Evolutionary conservation across 92 coral and sea anemone species (phyloP).

Genomic region (Phenganax subtilis): DNA sequence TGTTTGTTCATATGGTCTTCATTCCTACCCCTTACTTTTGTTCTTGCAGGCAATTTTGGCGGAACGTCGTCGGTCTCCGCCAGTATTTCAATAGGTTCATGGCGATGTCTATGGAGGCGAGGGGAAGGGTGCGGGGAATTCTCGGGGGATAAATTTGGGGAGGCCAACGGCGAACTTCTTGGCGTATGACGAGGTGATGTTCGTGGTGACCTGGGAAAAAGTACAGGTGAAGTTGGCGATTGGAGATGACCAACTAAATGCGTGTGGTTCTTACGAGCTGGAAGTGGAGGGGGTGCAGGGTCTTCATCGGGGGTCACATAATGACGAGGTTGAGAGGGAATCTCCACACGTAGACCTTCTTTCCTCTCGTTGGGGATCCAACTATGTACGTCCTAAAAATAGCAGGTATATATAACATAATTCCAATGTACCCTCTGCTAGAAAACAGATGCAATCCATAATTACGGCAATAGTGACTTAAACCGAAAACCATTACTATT

Average conservation of each 20-base stretch:
- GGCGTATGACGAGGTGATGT: constrained; percentile 77
- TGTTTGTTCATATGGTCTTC: constrained; percentile 1
- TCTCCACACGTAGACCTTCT: constrained; percentile 50
- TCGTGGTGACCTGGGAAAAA: constrained; percentile 72
- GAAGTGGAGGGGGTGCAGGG: constrained; percentile 88
- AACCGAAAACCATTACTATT: no score
- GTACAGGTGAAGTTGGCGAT: constrained; percentile 89
- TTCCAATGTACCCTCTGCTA: background rate
- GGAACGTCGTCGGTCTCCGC: constrained; percentile 73
- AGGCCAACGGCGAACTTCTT: constrained; percentile 65
- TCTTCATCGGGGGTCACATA: constrained; percentile 26
- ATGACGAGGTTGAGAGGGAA: constrained; percentile 30
- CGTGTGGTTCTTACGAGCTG: constrained; percentile 61
- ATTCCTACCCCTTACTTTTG: constrained; percentile 49
- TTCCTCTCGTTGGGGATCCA: constrained; percentile 51
- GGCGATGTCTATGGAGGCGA: constrained; percentile 47
- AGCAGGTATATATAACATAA: background rate
- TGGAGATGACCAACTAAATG: constrained; percentile 48
- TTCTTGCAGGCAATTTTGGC: constrained; percentile 86
- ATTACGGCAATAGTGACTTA: no score
- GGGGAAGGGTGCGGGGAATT: constrained; percentile 78
- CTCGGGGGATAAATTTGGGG: constrained; percentile 76
- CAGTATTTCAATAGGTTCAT: constrained; percentile 43
- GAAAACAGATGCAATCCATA: no score
- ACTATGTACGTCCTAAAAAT: constrained; percentile 51